These are phyloP conservation scores for Cotesia glomerata DNA, from an alignment of 1,140 invertebrate species.

Conservation along the genomic window DNA sequence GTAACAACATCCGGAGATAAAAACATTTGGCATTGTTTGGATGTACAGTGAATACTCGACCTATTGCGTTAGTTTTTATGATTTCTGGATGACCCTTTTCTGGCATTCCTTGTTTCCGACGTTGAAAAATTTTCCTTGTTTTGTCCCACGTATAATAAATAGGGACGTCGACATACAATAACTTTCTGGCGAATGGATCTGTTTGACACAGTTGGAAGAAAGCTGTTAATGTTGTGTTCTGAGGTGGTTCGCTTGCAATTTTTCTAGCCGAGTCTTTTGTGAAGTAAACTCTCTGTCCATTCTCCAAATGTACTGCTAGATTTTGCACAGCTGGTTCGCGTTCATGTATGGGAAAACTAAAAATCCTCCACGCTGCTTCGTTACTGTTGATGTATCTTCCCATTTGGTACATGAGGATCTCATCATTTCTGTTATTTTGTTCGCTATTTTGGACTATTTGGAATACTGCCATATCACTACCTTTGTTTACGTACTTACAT, in stretches of 20 bases:
- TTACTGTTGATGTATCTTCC: constrained; percentile 42
- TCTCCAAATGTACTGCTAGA: constrained; percentile 56
- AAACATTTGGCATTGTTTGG: constrained; percentile 54
- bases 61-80: constrained; percentile 43
- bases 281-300: constrained; percentile 53
- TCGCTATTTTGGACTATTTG: no score
- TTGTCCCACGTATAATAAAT: constrained; percentile 9
- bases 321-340: constrained; percentile 54
- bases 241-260: constrained; percentile 32
- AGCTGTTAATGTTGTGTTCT: constrained; percentile 45
- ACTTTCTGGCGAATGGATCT: constrained; percentile 49
- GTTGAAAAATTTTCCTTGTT: constrained; percentile 18
- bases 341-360: constrained; percentile 57
- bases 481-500: constrained; percentile 50
- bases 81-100: constrained; percentile 34
- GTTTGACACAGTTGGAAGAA: constrained; percentile 50
- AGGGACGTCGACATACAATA: constrained; percentile 7
- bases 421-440: constrained; percentile 35
- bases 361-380: constrained; percentile 60
- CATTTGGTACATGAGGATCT: constrained; percentile 50
- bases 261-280: no score
- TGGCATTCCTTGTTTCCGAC: constrained; percentile 38
- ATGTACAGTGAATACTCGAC: constrained; percentile 53
- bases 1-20: constrained; percentile 56
- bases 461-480: constrained; percentile 41